Conservation (phyloP, 2,888 invertebrate species). For the Sepioteuthis lessoniana region DNA sequence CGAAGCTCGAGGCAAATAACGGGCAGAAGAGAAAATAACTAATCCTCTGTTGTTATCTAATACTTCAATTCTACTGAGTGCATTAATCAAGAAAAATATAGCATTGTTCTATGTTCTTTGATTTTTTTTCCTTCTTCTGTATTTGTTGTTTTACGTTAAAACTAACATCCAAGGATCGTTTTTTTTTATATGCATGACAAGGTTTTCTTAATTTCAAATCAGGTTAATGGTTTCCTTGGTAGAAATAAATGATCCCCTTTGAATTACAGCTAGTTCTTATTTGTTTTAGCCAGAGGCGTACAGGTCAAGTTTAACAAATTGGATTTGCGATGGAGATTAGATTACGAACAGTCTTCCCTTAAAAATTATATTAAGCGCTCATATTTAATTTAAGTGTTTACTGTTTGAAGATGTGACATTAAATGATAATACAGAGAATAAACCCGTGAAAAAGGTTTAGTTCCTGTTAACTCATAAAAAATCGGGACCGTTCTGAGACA, state of each 20-base stretch:
- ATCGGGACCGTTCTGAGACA: no score
- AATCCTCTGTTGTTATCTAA: neutral
- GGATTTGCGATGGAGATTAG: neutral
- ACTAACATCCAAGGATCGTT: neutral
- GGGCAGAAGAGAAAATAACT: constrained; percentile 7
- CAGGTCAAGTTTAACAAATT: neutral
- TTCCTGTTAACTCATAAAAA: no score
- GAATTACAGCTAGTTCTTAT: neutral
- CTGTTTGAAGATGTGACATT: no score
- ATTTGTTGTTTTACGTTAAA: neutral
- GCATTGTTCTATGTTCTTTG: neutral
- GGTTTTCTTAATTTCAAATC: neutral
- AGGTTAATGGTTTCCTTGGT: neutral
- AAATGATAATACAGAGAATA: no score
- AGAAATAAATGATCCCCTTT: neutral
- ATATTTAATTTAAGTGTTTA: no score
- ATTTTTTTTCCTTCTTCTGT: neutral
- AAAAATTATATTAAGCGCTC: no score
- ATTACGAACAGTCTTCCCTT: neutral
- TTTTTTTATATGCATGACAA: neutral
- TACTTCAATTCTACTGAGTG: constrained; percentile 33
- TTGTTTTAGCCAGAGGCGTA: neutral
- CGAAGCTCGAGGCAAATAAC: neutral
- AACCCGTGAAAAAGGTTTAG: no score
- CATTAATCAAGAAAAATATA: neutral